Evolutionary conservation across 2,113 vertebrate genomes (phyloP), one percentile per base, ranked within the genome.

Genomic region (Zosterops japonicus): DNA sequence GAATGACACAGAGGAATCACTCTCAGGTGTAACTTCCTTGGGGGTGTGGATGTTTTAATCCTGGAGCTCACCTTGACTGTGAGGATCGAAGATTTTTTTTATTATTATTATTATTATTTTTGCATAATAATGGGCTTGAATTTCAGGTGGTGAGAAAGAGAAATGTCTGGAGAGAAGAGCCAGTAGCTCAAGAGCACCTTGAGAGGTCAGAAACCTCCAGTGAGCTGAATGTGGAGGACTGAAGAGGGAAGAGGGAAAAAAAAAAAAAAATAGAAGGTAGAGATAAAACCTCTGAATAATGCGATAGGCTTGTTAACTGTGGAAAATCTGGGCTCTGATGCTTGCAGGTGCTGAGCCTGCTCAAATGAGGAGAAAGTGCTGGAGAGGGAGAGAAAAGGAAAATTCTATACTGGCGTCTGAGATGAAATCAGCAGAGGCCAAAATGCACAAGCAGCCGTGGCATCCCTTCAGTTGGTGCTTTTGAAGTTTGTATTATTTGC

Each of bases 361-460:
- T 70, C 16, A 39, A 74, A n/a, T 33, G 12, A 57, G 16, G 28
- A 61, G 9, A 49, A 89, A 64, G 14, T 36, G 8, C 28, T 68
- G 53, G 25, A 42, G 84, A 46, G 36, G 11, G 47, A 83, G 7
- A 5, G 11, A 3, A 10, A 76, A 44, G 19, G 7, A 76, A 61
- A 61, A 57, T 74, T 69, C 19, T 4, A 0, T 28, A 2, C 7
- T 46, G 8, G 1, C 1, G 10, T 24, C 19, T 84, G 41, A 64
- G 46, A 57, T 35, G 14, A 52, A 74, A 56, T 12, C 44, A 46
- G 25, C 20, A 55, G 24, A 68, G 25, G 35, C n/a, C 10, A 4
- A 52, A 1, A 2, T 4, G 17, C 49, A 17, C 4, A 25, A 56
- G 42, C 12, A 42, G 22, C 1, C 3, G 25, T 9, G 11, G 6